These are phyloP conservation scores for Heterocephalus glaber DNA, from an alignment of 2,113 vertebrate species.

Conservation along the genomic window DNA sequence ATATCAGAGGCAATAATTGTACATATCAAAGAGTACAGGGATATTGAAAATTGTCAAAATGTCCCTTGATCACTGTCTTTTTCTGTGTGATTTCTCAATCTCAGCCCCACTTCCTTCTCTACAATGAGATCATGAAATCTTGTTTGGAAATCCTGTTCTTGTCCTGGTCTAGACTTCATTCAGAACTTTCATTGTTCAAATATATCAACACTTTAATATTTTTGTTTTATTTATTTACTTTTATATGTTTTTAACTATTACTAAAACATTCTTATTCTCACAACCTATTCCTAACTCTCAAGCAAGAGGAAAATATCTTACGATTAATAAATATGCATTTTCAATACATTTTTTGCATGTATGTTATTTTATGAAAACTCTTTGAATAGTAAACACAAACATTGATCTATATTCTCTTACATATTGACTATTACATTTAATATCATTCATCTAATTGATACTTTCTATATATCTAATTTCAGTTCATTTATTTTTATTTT, in stretches of 20 bases:
- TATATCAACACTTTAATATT: not conserved
- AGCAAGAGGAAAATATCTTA: not conserved
- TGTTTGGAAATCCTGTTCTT: not conserved
- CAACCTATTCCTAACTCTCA: not conserved
- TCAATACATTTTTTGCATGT: not conserved
- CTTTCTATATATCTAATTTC: not conserved
- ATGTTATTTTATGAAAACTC: not conserved
- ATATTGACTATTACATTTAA: not conserved
- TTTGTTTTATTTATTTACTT: not conserved
- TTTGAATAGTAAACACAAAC: not conserved
- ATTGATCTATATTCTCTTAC: not conserved
- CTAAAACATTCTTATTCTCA: not conserved
- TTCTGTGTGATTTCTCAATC: not conserved
- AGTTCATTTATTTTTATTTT: not conserved
- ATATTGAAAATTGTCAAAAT: not conserved
- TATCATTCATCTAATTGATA: not conserved
- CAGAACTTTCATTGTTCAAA: not conserved
- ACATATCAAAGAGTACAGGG: not conserved
- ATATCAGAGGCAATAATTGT: not conserved
- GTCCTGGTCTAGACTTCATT: not conserved
- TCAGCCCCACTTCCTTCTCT: not conserved
- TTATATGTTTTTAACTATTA: not conserved
- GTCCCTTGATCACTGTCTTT: not conserved
- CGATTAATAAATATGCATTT: not conserved
- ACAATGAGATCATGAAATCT: not conserved